Evolutionary conservation across 2,888 invertebrate species (phyloP).

Genomic region (Cephus pygmeus): DNA sequence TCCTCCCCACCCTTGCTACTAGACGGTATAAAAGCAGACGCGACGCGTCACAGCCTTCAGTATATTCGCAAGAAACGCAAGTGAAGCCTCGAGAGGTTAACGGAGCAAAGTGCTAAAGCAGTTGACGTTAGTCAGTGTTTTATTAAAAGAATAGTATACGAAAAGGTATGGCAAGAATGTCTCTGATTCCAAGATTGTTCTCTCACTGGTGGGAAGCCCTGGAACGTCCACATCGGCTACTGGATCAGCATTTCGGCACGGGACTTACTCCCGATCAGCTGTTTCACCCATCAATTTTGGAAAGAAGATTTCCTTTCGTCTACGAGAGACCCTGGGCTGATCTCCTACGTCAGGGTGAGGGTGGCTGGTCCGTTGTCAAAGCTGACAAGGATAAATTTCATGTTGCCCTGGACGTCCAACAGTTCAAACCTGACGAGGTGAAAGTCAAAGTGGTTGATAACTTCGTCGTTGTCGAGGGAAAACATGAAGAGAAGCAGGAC

Average conservation of each 20-base stretch:
- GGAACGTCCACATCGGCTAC: slow-evolving; percentile 48
- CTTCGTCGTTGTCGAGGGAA: slow-evolving; percentile 63
- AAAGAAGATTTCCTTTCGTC: slow-evolving; percentile 41
- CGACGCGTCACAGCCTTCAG: too few species aligned
- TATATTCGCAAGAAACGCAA: too few species aligned
- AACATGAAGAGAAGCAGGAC: slow-evolving; percentile 68
- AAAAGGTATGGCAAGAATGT: slow-evolving; percentile 26
- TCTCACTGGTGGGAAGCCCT: slow-evolving; percentile 44
- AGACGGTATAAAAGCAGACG: too few species aligned
- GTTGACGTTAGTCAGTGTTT: background rate
- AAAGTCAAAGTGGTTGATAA: slow-evolving; percentile 60
- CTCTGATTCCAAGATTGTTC: slow-evolving; percentile 41
- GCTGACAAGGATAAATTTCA: slow-evolving; percentile 32
- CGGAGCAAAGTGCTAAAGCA: background rate
- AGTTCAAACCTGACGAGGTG: slow-evolving; percentile 61
- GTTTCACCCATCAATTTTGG: slow-evolving; percentile 21
- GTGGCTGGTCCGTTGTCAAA: slow-evolving; percentile 26
- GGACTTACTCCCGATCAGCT: slow-evolving; percentile 37
- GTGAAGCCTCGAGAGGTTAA: background rate
- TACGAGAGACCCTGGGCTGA: slow-evolving; percentile 41
- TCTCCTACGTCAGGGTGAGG: slow-evolving; percentile 61
- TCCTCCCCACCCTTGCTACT: too few species aligned
- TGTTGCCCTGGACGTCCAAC: slow-evolving; percentile 52
- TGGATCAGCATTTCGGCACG: slow-evolving; percentile 57
- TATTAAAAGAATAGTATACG: slow-evolving; percentile 36